phyloP scores from a whole-genome alignment of 2,797 vertebrate species.

The Leptatherina wallacei region DNA sequence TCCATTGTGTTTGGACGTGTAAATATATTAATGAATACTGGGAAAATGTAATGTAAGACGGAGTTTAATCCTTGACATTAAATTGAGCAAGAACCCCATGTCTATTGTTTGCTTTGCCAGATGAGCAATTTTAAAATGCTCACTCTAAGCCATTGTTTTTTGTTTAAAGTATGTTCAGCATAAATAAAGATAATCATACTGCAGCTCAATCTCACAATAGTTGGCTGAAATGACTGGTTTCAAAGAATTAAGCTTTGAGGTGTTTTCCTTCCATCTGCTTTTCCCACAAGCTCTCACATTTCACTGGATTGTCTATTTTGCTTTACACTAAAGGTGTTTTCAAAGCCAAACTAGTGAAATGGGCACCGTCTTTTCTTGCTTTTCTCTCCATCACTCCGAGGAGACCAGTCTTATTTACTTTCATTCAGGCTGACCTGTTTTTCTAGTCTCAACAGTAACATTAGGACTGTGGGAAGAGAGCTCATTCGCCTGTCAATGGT shows the following conservation, averaged over 20 bases:
- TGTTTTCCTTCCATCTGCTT: neutral
- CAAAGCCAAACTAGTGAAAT: neutral
- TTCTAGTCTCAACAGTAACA: slow-evolving; percentile 15
- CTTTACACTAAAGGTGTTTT: neutral
- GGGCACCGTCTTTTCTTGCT: neutral
- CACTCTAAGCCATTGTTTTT: too few relatives aligned
- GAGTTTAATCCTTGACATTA: too few relatives aligned
- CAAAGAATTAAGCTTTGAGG: neutral
- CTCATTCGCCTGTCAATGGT: neutral
- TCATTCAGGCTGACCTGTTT: neutral
- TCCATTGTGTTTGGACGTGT: too few relatives aligned
- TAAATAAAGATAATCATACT: too few relatives aligned
- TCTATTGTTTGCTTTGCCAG: too few relatives aligned
- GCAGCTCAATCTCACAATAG: neutral
- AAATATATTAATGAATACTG: too few relatives aligned
- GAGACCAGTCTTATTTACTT: neutral
- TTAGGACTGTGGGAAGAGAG: slow-evolving; percentile 25
- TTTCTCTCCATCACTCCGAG: neutral
- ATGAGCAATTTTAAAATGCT: too few relatives aligned
- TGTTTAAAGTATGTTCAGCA: too few relatives aligned
- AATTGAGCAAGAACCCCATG: too few relatives aligned
- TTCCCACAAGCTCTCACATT: neutral
- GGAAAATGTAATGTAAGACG: too few relatives aligned
- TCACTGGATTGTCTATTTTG: neutral
- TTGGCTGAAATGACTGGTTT: neutral